Evolutionary conservation across 2,797 vertebrate species (phyloP), one percentile per base, ranked within the genome.

Genomic region (Synanceia verrucosa): DNA sequence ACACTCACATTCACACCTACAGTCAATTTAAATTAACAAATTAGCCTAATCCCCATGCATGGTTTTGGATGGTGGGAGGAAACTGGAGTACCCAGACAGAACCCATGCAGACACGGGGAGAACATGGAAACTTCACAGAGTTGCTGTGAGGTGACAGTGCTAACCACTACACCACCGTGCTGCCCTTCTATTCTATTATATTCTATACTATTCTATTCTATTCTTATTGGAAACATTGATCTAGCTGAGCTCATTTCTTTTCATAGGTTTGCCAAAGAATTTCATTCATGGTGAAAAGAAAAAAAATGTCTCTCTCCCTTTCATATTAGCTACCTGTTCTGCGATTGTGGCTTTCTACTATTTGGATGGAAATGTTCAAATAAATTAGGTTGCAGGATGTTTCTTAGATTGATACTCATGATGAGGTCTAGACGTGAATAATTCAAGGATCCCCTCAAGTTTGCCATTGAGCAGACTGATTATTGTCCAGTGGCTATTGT

Each of bases 341-440:
- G 55, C 12, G 24, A 56, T 51, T 44, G n/a, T 62, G 37, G 39
- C 57, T 18, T 34, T 47, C 6, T 21, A 5, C 13, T 46, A 24
- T 61, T 76, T 75, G 41, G 44, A 34, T 55, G 9, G 24, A 58
- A 65, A 74, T 50, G 26, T 33, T 28, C 21, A 56, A 59, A 66
- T n/a, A 13, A 43, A 60, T 48, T 7, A 46, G 33, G 60, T 65
- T 72, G 63, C 60, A 16, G 2, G 1, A 26, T 58, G 47, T 55
- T 68, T 51, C 23, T 46, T 6, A 36, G 51, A 39, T 23, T 69
- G 21, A 59, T 55, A n/a, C 60, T 55, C 51, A 68, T 36, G 46
- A 18, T 52, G 34, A 39, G 2, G 8, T 62, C 19, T 69, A 21
- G 36, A 65, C 63, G 5, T 55, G 18, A 73, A 56, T 14, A 26